A percentile compares a stretch with the other conserved stretches of the same genome.
These are phyloP conservation scores for Hydrotaea diabolus DNA, from an alignment of 2,888 invertebrate genomes.

Conservation along the genomic window DNA sequence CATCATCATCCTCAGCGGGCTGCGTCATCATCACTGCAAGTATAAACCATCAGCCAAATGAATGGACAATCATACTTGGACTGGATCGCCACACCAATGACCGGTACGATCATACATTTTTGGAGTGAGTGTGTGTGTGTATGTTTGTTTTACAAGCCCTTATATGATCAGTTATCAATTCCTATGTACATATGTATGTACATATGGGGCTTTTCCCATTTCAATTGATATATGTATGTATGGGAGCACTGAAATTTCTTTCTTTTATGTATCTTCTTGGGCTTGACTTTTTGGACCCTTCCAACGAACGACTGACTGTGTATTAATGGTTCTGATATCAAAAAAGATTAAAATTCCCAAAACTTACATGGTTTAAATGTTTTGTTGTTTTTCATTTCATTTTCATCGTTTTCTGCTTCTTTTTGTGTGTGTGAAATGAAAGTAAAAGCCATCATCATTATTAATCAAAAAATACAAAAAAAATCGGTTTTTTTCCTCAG, in stretches of 20 bases:
- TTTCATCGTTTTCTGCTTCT: constrained; percentile 40
- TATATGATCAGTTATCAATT: too few relatives aligned
- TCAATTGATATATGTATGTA: constrained; percentile 55
- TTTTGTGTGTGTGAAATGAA: constrained; percentile 51
- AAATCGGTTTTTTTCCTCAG: not conserved
- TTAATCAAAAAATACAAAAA: constrained; percentile 63
- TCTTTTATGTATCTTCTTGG: constrained; percentile 1
- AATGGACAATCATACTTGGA: too few relatives aligned
- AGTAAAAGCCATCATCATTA: constrained; percentile 70
- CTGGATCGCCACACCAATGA: not conserved
- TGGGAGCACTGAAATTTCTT: constrained; percentile 32
- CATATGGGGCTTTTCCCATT: constrained; percentile 40
- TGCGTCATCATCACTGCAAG: not conserved
- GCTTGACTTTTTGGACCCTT: not conserved
- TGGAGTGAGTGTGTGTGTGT: too few relatives aligned
- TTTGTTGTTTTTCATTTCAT: constrained; percentile 11
- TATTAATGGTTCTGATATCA: constrained; percentile 65
- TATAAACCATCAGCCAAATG: not conserved
- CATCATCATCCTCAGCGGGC: not conserved
- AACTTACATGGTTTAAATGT: constrained; percentile 43
- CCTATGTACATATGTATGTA: constrained; percentile 4
- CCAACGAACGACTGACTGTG: not conserved
- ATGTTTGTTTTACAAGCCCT: not conserved
- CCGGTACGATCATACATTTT: not conserved
- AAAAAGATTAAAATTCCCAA: constrained; percentile 40